A percentile compares a stretch with the other conserved stretches of the same genome.
Evolutionary conservation across 2,888 invertebrate genomes (phyloP).

Genomic region (Chalcosyrphus nemorum): DNA sequence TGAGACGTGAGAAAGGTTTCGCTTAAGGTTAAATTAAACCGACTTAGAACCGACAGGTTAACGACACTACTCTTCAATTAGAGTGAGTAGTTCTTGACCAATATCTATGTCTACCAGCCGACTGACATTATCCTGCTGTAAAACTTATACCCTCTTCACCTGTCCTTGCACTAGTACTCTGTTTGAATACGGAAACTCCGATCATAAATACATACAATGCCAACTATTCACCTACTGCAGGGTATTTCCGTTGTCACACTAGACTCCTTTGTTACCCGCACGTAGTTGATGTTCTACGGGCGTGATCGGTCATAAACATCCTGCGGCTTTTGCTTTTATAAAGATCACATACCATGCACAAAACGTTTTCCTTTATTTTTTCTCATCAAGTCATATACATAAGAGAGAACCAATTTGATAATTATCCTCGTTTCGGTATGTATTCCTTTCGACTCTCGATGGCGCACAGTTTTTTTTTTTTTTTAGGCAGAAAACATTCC

Average conservation of each 20-base stretch:
- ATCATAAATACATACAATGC: slow-evolving; percentile 16
- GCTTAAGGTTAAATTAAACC: slow-evolving; percentile 48
- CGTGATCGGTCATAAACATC: slow-evolving; percentile 67
- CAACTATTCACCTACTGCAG: slow-evolving; percentile 1
- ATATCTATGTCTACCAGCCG: too few relatives aligned
- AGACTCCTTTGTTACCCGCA: slow-evolving; percentile 49
- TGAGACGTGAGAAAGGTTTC: slow-evolving; percentile 67
- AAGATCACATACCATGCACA: slow-evolving; percentile 38
- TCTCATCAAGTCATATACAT: background rate
- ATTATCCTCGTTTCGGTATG: slow-evolving; percentile 24
- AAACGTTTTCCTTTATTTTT: slow-evolving; percentile 25
- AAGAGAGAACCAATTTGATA: slow-evolving; percentile 40
- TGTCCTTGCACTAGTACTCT: background rate
- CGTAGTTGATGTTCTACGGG: slow-evolving; percentile 47
- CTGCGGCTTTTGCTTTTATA: slow-evolving; percentile 54
- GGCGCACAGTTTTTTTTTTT: slow-evolving; percentile 51
- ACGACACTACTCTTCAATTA: slow-evolving; percentile 28
- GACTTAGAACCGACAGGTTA: slow-evolving; percentile 8
- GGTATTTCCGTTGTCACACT: slow-evolving; percentile 42
- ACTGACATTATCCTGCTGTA: too few relatives aligned
- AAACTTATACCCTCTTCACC: background rate
- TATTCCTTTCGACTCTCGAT: slow-evolving; percentile 32
- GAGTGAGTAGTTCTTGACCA: background rate
- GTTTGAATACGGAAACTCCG: slow-evolving; percentile 11
- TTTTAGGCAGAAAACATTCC: slow-evolving; percentile 59